Conservation (phyloP, 2,113 vertebrate genomes). For the Miniopterus natalensis region DNA sequence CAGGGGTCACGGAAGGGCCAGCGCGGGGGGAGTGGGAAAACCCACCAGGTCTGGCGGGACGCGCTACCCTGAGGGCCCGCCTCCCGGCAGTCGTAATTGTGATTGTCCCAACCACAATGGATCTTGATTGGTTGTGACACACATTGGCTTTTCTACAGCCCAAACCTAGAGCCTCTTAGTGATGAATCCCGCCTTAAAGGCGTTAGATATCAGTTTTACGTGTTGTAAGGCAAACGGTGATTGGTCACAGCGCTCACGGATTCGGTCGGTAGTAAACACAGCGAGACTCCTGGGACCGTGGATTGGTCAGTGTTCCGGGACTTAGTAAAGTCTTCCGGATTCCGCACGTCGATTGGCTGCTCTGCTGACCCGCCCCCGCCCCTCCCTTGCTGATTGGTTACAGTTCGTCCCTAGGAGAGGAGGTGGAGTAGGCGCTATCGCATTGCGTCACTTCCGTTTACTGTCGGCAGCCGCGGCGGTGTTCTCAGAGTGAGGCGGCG, state of each 20-base stretch:
- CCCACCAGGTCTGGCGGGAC: not conserved
- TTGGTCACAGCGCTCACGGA: constrained; percentile 65
- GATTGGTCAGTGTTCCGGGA: constrained; percentile 69
- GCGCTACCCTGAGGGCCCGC: not conserved
- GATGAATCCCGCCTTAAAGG: constrained; percentile 67
- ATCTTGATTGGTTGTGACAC: constrained; percentile 14
- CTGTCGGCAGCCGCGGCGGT: constrained; percentile 21
- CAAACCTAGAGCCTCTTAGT: not conserved
- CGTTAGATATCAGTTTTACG: constrained; percentile 47
- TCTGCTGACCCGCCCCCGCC: not conserved
- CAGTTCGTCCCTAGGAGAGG: not conserved
- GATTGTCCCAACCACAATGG: not conserved
- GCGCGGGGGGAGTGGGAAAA: not conserved
- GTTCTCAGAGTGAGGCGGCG: constrained; percentile 11
- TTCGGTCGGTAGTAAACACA: constrained; percentile 81
- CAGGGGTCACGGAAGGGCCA: accelerated
- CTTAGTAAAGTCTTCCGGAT: constrained; percentile 48
- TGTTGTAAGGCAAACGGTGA: constrained; percentile 64
- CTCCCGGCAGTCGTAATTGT: not conserved
- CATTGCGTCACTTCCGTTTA: constrained; percentile 80
- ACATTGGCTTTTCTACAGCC: not conserved
- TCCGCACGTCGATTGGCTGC: not conserved
- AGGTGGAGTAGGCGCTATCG: not conserved
- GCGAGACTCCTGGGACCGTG: not conserved
- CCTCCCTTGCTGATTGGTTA: constrained; percentile 59